These are phyloP conservation scores for Petroica traversi DNA, from an alignment of 2,113 vertebrate species.

Conservation along the genomic window DNA sequence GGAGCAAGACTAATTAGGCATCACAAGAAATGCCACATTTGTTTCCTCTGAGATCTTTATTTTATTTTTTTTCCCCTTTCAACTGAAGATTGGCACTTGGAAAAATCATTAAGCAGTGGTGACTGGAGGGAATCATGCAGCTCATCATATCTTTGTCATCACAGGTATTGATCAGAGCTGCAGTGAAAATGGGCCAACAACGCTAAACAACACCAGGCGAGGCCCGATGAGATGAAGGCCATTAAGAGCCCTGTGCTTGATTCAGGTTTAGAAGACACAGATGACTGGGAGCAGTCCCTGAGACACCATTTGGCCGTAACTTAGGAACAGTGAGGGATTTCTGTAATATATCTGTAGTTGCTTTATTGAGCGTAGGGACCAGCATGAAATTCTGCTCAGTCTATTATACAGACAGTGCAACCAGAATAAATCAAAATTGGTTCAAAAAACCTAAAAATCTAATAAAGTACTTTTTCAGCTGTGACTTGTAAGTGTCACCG, in stretches of 20 bases:
- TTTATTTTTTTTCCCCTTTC: background rate
- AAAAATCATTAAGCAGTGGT: conserved; percentile 43
- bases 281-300: conserved; percentile 4
- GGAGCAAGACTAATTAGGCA: background rate
- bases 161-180: conserved; percentile 50
- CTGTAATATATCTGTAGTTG: background rate
- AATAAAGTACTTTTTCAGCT: conserved; percentile 61
- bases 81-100: conserved; percentile 38
- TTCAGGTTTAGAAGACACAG: background rate
- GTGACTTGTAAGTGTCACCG: conserved; percentile 58
- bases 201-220: background rate
- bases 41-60: background rate
- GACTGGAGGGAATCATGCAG: conserved; percentile 27
- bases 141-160: conserved; percentile 58
- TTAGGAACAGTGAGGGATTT: background rate
- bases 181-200: conserved; percentile 26
- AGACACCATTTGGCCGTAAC: background rate
- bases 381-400: background rate
- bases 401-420: background rate
- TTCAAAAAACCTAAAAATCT: background rate
- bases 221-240: background rate
- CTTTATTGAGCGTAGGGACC: background rate
- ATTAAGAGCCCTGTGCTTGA: background rate
- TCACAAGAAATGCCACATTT: background rate
- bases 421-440: conserved; percentile 28